These are phyloP conservation scores for Matsumurasca onukii DNA, from an alignment of 1,140 invertebrate species.

Conservation along the genomic window DNA sequence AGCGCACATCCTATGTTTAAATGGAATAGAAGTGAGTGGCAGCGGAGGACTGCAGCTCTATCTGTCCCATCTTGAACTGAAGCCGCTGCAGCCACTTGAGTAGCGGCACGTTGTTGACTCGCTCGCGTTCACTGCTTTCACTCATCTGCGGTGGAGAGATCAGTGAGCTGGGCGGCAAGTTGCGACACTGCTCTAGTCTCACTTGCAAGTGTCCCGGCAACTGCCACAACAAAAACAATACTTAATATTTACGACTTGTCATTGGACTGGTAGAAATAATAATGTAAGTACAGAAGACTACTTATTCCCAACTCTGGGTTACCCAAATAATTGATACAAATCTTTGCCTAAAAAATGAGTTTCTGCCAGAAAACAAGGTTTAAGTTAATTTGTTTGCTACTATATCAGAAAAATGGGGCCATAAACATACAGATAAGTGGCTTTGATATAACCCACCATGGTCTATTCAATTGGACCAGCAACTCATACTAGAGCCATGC, in stretches of 20 bases:
- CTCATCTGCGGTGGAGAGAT: conserved; percentile 15
- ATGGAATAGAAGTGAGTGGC: conserved; percentile 85
- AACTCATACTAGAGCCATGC: no score
- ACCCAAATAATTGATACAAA: no score
- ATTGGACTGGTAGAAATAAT: background rate
- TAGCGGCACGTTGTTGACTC: conserved; percentile 48
- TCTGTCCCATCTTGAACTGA: conserved; percentile 97
- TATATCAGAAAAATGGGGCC: no score
- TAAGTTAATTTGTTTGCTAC: no score
- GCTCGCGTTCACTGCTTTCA: conserved; percentile 12
- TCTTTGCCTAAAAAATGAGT: no score
- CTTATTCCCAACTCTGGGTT: no score
- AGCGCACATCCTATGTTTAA: conserved; percentile 55
- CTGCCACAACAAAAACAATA: conserved; percentile 62
- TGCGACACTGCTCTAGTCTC: conserved; percentile 85
- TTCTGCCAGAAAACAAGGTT: no score
- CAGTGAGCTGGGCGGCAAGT: conserved; percentile 59
- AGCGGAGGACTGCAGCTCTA: conserved; percentile 93
- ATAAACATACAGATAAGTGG: no score
- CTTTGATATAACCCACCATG: no score
- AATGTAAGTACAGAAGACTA: no score
- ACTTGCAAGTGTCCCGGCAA: conserved; percentile 88
- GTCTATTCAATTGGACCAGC: no score
- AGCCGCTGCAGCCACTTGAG: conserved; percentile 88
- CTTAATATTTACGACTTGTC: background rate